Conservation (phyloP, 2,888 invertebrate genomes). For the Spialia ferax region DNA sequence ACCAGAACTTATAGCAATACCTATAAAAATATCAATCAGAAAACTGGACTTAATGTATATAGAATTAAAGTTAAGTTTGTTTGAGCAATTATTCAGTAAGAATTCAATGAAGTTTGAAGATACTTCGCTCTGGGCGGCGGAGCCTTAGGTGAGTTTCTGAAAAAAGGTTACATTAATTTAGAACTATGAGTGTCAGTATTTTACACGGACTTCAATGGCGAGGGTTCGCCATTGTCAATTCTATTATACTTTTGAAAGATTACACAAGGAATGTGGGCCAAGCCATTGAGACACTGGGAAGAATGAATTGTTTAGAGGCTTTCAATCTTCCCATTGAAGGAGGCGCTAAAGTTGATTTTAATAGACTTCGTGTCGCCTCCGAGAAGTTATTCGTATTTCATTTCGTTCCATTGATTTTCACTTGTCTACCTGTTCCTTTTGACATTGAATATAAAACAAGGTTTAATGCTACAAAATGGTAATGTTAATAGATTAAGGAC, state of each 20-base stretch:
- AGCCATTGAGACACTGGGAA: slow-evolving; percentile 72
- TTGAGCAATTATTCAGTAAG: slow-evolving; percentile 27
- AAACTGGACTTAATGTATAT: slow-evolving; percentile 46
- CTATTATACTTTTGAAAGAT: slow-evolving; percentile 78
- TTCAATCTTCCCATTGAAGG: slow-evolving; percentile 83
- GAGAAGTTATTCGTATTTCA: slow-evolving; percentile 73
- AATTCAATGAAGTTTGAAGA: slow-evolving; percentile 44
- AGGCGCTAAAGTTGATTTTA: slow-evolving; percentile 83
- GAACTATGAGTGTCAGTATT: slow-evolving; percentile 68
- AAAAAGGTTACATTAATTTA: slow-evolving; percentile 80
- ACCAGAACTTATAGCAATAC: slow-evolving; percentile 72
- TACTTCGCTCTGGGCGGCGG: slow-evolving; percentile 71
- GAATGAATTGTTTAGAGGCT: slow-evolving; percentile 80
- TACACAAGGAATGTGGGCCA: slow-evolving; percentile 79
- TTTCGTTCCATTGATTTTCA: slow-evolving; percentile 67
- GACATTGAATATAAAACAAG: slow-evolving; percentile 42
- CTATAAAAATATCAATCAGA: slow-evolving; percentile 54
- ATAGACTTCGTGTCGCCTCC: slow-evolving; percentile 83
- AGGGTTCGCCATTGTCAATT: slow-evolving; percentile 69
- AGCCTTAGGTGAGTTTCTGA: slow-evolving; percentile 70
- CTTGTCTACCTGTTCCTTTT: slow-evolving; percentile 64
- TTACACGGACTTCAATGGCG: slow-evolving; percentile 70
- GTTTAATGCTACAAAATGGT: background rate
- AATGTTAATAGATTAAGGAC: background rate
- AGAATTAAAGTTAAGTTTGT: slow-evolving; percentile 39